Evolutionary conservation across 2,888 invertebrate species (phyloP).

Genomic region (Pollenia labialis): DNA sequence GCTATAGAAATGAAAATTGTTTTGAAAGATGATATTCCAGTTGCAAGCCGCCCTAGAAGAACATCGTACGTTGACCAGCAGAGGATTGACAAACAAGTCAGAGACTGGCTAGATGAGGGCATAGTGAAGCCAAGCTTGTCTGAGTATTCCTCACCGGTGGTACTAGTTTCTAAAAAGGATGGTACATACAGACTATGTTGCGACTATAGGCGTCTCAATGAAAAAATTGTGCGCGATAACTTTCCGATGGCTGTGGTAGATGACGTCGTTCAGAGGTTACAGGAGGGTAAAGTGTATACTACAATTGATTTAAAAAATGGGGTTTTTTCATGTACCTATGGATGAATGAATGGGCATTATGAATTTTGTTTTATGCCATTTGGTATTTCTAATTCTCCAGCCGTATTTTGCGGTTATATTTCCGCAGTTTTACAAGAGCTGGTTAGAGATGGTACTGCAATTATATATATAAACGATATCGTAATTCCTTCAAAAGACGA

Average conservation of each 20-base stretch:
- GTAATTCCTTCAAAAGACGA: constrained; percentile 67
- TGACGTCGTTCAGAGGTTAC: constrained; percentile 66
- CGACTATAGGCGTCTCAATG: constrained; percentile 73
- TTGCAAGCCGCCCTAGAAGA: constrained; percentile 39
- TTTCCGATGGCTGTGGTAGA: constrained; percentile 73
- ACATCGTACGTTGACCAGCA: constrained; percentile 42
- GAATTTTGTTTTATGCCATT: constrained; percentile 74
- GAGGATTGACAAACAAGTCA: constrained; percentile 54
- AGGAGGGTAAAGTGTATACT: constrained; percentile 73
- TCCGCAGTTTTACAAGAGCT: constrained; percentile 61
- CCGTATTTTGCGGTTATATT: constrained; percentile 69
- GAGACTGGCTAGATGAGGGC: constrained; percentile 58
- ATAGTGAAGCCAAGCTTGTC: constrained; percentile 64
- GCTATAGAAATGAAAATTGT: constrained; percentile 47
- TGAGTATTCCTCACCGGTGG: constrained; percentile 62
- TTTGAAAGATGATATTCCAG: constrained; percentile 48
- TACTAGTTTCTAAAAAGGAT: constrained; percentile 69
- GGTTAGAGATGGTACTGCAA: constrained; percentile 40
- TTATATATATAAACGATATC: constrained; percentile 71
- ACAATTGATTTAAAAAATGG: constrained; percentile 74
- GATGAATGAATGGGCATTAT: constrained; percentile 75
- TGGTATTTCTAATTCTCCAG: constrained; percentile 72
- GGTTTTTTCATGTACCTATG: constrained; percentile 75
- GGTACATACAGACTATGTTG: constrained; percentile 70
- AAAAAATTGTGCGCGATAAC: constrained; percentile 72